These are phyloP conservation scores for Rhyacophila brunnea DNA, from an alignment of 1,140 invertebrate genomes.

Conservation along the genomic window DNA sequence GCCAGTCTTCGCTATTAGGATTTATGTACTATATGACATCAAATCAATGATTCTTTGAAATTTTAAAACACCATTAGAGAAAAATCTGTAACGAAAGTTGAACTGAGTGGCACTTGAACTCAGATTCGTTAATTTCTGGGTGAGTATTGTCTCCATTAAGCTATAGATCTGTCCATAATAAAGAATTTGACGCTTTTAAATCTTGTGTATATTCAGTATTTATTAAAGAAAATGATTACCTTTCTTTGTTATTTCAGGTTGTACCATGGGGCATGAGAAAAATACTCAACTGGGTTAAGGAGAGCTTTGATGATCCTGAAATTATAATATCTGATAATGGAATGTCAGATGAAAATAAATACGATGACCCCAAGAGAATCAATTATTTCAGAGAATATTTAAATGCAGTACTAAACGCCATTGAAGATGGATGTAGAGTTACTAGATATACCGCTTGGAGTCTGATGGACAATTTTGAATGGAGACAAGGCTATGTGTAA, in stretches of 20 bases:
- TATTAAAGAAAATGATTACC: neutral
- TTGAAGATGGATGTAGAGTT: constrained; percentile 63
- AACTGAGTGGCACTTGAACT: neutral
- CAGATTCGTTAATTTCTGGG: neutral
- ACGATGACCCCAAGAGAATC: constrained; percentile 42
- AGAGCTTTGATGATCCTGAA: constrained; percentile 59
- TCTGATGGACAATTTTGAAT: constrained; percentile 73
- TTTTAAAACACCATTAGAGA: too few species aligned
- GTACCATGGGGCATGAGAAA: constrained; percentile 62
- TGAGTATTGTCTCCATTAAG: neutral
- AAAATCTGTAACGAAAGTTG: too few species aligned
- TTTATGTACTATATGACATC: too few species aligned
- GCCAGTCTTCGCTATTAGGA: too few species aligned
- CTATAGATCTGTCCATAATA: neutral
- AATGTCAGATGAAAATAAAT: constrained; percentile 41
- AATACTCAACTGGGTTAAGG: constrained; percentile 62
- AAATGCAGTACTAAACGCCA: constrained; percentile 63
- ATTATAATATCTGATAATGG: constrained; percentile 70
- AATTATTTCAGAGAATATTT: constrained; percentile 58
- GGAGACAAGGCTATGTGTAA: constrained; percentile 60
- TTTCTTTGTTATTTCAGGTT: constrained; percentile 37
- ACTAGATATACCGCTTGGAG: constrained; percentile 69
- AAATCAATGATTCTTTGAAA: too few species aligned
- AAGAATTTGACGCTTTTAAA: neutral
- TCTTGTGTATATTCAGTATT: neutral